Evolutionary conservation across 2,888 invertebrate genomes (phyloP), one percentile per base, ranked within the genome.

Genomic region (Tipula unca): DNA sequence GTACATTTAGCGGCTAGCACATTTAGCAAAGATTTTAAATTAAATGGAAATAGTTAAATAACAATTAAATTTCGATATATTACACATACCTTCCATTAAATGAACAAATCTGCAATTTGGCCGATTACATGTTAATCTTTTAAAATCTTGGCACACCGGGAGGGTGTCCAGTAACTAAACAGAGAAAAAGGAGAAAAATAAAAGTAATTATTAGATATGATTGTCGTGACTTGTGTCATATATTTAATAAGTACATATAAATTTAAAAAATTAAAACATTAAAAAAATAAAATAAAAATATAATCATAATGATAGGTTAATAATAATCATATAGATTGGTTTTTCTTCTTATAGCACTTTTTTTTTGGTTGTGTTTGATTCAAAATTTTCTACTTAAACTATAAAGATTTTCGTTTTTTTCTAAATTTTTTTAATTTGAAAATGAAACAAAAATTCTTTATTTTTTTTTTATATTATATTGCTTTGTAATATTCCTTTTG

Each of bases 101-200:
- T 98, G 98, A 94, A 98, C 96, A 94, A 97, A 97, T 95, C 97
- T 97, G 96, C 98, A 98, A 94, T 97, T 96, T 93, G 96, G 95
- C 94, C 97, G 95, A 93, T 95, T 95, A 94, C 97, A 97, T 93
- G 96, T 95, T 94, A 97, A 97, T 93, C 96, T 96, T 96, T 97
- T 98, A 98, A 98, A 98, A 98, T 97, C 98, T 97, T 97, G 98
- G 98, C 97, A 98, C 96, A 97, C 98, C 97, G 96, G 98, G 97
- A 97, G 98, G 97, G 97, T 98, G 98, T 97, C 98, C 98, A 97
- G 98, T 97, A 98, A 98, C 98, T 98, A 96, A 90, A 96, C 95
- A 82, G 29, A 35, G 29, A 32, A 82, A 29, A 84, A 35, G 36
- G 36, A n/a, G n/a, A 6, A 84, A 36, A 84, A 82, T 1, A 85